These are phyloP conservation scores for Operophtera brumata DNA, from an alignment of 2,888 invertebrate species.

Conservation along the genomic window DNA sequence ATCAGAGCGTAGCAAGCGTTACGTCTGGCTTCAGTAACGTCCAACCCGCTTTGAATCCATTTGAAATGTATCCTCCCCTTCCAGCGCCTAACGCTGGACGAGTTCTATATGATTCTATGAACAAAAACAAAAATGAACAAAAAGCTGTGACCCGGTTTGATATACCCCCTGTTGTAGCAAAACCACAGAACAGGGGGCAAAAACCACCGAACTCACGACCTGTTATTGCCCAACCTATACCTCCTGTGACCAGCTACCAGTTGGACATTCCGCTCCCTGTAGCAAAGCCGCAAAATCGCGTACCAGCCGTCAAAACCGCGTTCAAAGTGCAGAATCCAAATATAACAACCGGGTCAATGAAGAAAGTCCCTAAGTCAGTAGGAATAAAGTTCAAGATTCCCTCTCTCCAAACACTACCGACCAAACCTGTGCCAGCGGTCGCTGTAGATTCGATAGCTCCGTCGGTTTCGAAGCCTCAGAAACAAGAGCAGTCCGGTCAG, in stretches of 20 bases:
- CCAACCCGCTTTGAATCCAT: too few species aligned
- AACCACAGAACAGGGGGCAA: not conserved
- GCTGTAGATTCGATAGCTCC: not conserved
- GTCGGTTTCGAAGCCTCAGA: not conserved
- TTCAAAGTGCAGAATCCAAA: not conserved
- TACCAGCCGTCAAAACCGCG: not conserved
- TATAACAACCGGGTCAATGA: not conserved
- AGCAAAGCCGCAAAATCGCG: slow-evolving; percentile 5
- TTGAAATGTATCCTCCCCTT: not conserved
- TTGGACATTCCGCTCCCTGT: not conserved
- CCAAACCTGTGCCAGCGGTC: not conserved
- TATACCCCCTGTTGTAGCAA: not conserved
- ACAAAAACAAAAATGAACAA: not conserved
- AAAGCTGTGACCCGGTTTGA: not conserved
- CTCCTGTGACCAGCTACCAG: too few species aligned
- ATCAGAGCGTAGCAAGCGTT: too few species aligned
- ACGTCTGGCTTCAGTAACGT: not conserved
- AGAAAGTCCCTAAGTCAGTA: not conserved
- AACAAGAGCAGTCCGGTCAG: not conserved
- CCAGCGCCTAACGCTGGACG: not conserved
- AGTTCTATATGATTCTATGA: not conserved
- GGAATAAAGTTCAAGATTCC: slow-evolving; percentile 10
- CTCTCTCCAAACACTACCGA: not conserved
- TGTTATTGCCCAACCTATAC: not conserved
- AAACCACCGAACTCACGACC: too few species aligned